Base-by-base conservation (phyloP, 2,888 invertebrate genomes). In the Hypena proboscidalis region DNA sequence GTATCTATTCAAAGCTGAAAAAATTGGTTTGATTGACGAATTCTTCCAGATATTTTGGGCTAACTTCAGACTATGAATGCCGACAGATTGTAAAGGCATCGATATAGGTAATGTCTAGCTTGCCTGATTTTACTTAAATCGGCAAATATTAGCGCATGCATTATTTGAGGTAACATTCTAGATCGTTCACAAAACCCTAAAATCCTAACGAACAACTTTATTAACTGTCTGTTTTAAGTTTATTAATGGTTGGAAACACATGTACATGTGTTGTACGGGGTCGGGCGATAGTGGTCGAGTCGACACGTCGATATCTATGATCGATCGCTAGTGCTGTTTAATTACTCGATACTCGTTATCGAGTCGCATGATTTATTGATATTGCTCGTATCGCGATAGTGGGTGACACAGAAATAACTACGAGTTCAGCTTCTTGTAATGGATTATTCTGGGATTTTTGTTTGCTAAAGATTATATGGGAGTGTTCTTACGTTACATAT, bases 291-390 rank as follows among this genome's bases (percentile, higher is more conserved):
- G 49, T 38, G 48, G 54, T 35, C 40, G 65, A 58, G 54, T 35
- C 40, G 65, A 58, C 65, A 56, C 43, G 14, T 53, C 67, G 67
- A 66, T 73, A 72, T 64, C 65, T 64, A 58, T 85, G 85, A 87
- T 86, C 82, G 87, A 89, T 86, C 81, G 75, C 70, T 47, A 51
- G 63, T 61, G 58, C 67, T 77, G 79, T 83, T 83, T 86, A 89
- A 87, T 88, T 86, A 88, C 74, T 73, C 54, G 59, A 64, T 44
- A 30, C 62, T 56, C 62, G 69, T 75, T 85, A 87, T 85, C 83
- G 67, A 60, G 45, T 61, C 65, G 69, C 57, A 86, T 87, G 87
- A 89, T 89, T 87, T 89, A 89, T 88, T 82, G 85, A 86, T 87
- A 89, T 87, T 85, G 80, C 71, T 65, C 67, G 65, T 74, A 75